Evolutionary conservation across 2,797 vertebrate genomes (phyloP).

Genomic region (Amphiprion clarkii): DNA sequence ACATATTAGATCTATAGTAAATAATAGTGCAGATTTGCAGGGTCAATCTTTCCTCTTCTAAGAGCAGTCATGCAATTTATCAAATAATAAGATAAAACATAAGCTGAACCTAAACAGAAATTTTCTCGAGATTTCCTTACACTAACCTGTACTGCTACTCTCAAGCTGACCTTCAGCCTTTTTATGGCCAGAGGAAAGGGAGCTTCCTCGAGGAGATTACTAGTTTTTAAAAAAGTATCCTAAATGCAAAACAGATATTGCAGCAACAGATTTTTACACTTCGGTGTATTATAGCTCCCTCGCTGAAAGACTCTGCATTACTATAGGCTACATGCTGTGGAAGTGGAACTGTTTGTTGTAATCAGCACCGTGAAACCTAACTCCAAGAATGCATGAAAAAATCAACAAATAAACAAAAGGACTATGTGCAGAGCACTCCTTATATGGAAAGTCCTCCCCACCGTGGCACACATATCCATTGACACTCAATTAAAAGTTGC

Average conservation of each 20-base stretch:
- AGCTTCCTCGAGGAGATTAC: no score
- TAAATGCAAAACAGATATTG: constrained; percentile 5
- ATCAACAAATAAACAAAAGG: constrained; percentile 76
- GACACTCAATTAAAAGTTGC: constrained; percentile 74
- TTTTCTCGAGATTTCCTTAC: neutral
- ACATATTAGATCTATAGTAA: no score
- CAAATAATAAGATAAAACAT: neutral
- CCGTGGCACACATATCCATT: constrained; percentile 66
- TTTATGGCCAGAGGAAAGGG: no score
- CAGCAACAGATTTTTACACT: neutral
- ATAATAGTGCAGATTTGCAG: no score
- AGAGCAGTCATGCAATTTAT: no score
- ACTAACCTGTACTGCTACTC: neutral
- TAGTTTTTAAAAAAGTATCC: no score
- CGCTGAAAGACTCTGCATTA: constrained; percentile 30
- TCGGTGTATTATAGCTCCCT: constrained; percentile 1
- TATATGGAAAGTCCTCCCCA: constrained; percentile 64
- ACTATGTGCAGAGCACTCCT: constrained; percentile 71
- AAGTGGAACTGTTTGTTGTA: constrained; percentile 65
- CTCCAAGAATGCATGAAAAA: constrained; percentile 67
- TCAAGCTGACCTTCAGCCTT: no score
- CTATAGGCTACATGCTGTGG: constrained; percentile 43
- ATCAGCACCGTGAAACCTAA: constrained; percentile 60
- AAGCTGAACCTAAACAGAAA: neutral
- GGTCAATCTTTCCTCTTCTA: no score